Base-by-base conservation (phyloP, 2,797 vertebrate species). In the Platyrinchus mystaceus region DNA sequence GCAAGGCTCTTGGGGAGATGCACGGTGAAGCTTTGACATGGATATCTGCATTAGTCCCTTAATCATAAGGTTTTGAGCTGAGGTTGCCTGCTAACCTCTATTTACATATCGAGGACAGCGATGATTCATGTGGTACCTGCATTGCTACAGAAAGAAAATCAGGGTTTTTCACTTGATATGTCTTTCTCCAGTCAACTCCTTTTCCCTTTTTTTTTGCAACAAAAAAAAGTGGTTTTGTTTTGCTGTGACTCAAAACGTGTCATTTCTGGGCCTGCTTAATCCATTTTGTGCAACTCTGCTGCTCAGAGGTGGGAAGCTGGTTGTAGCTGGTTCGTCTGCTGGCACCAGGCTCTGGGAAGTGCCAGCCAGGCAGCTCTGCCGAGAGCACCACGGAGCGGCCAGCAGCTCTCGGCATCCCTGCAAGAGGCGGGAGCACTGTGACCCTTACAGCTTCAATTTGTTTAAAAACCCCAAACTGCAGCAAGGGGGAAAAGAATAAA, bases 111-210 rank as follows among this genome's bases (percentile, higher is more conserved):
- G 89, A 93, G 94, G 93, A 41, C 88, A 96, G 86, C 4, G 4
- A 88, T 96, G 94, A 91, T 96, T 97, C 94, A 87, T 60, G 21
- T 94, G 95, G 90, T 76, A 92, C 93, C 96, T 97, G 96, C 96
- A 97, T 96, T 96, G 95, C 96, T 96, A 95, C 96, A 94, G 89
- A 94, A 60, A 28, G 70, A 94, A 93, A 95, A 88, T 92, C 95
- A 88, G 84, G 76, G 59, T 9, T 86, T 92, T 94, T 94, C 74
- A 93, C 86, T 94, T 87, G 70, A 28, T 80, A 53, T 12, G 28
- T 82, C 44, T 84, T 89, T 89, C 76, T 74, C 26, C 26, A 70
- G 75, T 32, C 60, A 49, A n/a, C 70, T 91, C 79, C 34, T 89
- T 89, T 84, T 96, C 82, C 86, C 56, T 69, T 84, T 73, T 24